Percentiles rank a stretch among this genome's conserved stretches.
Evolutionary conservation across 2,888 invertebrate species (phyloP).

Genomic region (Drosophila fungiperda): DNA sequence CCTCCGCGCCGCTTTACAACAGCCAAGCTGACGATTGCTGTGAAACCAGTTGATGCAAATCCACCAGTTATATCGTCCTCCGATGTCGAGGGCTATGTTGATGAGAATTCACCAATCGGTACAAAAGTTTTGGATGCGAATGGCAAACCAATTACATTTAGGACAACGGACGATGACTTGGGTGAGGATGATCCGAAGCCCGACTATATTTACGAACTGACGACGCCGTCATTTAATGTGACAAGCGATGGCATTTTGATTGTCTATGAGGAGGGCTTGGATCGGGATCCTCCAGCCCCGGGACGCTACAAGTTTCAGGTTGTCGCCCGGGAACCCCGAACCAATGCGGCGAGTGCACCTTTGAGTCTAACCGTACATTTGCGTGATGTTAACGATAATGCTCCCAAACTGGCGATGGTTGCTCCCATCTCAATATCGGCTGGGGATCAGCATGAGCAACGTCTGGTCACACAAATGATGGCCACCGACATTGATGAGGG

Average conservation of each 20-base stretch:
- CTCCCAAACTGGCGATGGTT: slow-evolving; percentile 92
- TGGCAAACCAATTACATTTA: slow-evolving; percentile 89
- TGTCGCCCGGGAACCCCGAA: slow-evolving; percentile 92
- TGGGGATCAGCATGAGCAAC: slow-evolving; percentile 87
- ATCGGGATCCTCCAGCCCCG: slow-evolving; percentile 94
- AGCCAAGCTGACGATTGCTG: slow-evolving; percentile 92
- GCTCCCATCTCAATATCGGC: slow-evolving; percentile 93
- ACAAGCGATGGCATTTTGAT: slow-evolving; percentile 90
- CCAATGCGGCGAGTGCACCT: slow-evolving; percentile 93
- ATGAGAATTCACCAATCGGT: slow-evolving; percentile 94
- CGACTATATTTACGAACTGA: slow-evolving; percentile 92
- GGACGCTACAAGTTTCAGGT: slow-evolving; percentile 95
- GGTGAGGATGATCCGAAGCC: slow-evolving; percentile 93
- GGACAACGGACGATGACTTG: slow-evolving; percentile 93
- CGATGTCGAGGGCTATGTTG: slow-evolving; percentile 91
- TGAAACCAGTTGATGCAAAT: slow-evolving; percentile 94
- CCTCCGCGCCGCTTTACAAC: slow-evolving; percentile 92
- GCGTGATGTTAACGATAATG: slow-evolving; percentile 94
- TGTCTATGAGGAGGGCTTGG: slow-evolving; percentile 93
- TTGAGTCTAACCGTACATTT: slow-evolving; percentile 91
- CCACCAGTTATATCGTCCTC: slow-evolving; percentile 92
- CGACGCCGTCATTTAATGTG: slow-evolving; percentile 93
- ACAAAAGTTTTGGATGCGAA: slow-evolving; percentile 90
- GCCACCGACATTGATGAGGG: slow-evolving; percentile 95
- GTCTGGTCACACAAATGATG: slow-evolving; percentile 89